Base-by-base conservation (phyloP, 2,797 vertebrate species). In the Coregonus sp. region DNA sequence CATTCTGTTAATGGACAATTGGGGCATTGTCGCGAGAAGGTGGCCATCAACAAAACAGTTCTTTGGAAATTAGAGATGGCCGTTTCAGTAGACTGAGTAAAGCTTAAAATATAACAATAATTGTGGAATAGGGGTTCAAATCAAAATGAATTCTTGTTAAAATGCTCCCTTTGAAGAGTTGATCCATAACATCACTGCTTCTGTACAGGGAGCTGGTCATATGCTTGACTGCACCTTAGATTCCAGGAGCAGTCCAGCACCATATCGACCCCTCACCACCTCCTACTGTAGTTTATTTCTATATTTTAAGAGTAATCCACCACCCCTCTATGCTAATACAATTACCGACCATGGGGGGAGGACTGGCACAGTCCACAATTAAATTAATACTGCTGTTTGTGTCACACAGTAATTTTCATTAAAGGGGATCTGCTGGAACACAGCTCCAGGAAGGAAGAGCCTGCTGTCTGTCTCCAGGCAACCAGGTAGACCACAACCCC, bases 401-500 rank as follows among this genome's bases (percentile, higher is more conserved):
- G 76, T 77, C 78, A 78, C 82, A 84, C 82, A 81, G 72, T 74
- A 67, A 79, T 72, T 71, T 78, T 86, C 76, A 83, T 86, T 77
- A 83, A 77, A 14, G 50, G 16, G 71, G 71, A 75, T 71, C 72
- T 78, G 79, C 74, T 77, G 77, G 77, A 81, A 79, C 63, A 75
- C 74, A 56, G 75, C 73, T 16, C 75, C 82, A 35, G 35, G 56
- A 77, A 67, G 72, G n/a, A 79, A 82, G 73, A 78, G 78, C 76
- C 75, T 14, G 77, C 72, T 85, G 79, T 68, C 78, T 75, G 86
- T 87, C 73, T 80, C 82, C 70, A 77, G 75, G 86, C 86, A 88
- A 88, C 84, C 59, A 65, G 76, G 79, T 56, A 65, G 35, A 68
- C 40, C 69, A 79, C 40, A 81, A 73, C 70, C 61, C 52, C 76